Base-by-base conservation (phyloP, 2,888 invertebrate species). In the Andrena minutula region DNA sequence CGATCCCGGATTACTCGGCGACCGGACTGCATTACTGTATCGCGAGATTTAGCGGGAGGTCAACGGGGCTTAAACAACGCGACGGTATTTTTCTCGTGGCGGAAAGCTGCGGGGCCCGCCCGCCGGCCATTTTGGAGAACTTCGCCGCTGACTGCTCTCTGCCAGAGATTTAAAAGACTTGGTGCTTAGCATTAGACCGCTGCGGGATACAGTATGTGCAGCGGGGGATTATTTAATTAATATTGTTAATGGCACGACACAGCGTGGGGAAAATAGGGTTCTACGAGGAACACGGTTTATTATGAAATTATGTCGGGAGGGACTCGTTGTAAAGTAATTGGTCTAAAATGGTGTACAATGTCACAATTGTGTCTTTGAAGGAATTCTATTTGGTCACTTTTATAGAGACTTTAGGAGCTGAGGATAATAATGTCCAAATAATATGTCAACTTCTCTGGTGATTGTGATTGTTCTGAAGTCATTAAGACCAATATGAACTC, bases 1-100 rank as follows among this genome's bases (percentile, higher is more conserved):
- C 61, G 73, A 56, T 74, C 53, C 61, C n/a, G 75, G 70, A 71
- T 70, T 75, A 70, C 26, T 26, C 60, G n/a, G 16, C 23, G 12
- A 26, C 51, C 20, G 41, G 41, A 35, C 30, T 61, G 61, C 41
- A 69, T 75, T 69, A 71, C 51, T 76, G 26, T 66, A 41, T 60
- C 53, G 65, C 49, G 58, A 53, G 71, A 56, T 80, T 75, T 64
- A 53, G 61, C 56, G 20, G 23, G 26, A 10, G 30, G 60, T 68
- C 61, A 63, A 20, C 1, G 8, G 12, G 32, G 53, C 75, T 82
- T 64, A 71, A 70, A 49, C 66, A 35, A 63, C 53, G 53, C 26
- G 6, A 20, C 12, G 16, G 41, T 41, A 10, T 41, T 64, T 53
- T 64, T 63, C 20, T n/a, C 10, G 28, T n/a, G 8, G 49, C 6